Conservation (phyloP, 1,140 invertebrate species). For the Pentalonia nigronervosa region DNA sequence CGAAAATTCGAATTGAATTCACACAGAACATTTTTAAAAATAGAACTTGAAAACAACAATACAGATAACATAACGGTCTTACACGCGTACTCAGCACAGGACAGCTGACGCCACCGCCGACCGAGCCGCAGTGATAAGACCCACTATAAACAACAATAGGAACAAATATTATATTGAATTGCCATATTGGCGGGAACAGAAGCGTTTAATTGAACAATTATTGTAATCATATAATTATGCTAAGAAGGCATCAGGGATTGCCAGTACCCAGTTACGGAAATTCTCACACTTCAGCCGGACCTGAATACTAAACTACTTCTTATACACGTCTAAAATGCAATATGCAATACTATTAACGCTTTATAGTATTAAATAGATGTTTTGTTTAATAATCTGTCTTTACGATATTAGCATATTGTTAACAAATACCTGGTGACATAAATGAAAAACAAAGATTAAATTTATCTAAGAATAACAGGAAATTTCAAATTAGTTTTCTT, state of each 20-base stretch:
- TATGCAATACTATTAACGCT: neutral
- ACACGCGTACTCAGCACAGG: too few species aligned
- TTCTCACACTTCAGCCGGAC: neutral
- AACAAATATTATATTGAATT: too few species aligned
- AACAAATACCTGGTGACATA: neutral
- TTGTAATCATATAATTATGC: conserved; percentile 5
- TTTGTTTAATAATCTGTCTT: neutral
- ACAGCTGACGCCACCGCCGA: too few species aligned
- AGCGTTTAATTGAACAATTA: conserved; percentile 13
- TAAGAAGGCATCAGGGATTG: neutral
- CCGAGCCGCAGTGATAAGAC: too few species aligned
- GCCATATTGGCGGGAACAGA: too few species aligned
- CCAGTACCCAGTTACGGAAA: neutral
- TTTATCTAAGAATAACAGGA: neutral
- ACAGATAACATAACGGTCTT: too few species aligned
- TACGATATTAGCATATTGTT: neutral
- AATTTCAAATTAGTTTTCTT: neutral
- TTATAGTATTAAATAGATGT: neutral
- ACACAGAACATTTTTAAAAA: too few species aligned
- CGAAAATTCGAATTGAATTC: too few species aligned
- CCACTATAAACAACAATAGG: too few species aligned
- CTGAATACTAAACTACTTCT: neutral
- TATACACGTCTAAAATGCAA: neutral
- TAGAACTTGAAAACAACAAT: too few species aligned
- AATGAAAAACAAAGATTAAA: neutral